Evolutionary conservation across 2,797 vertebrate genomes (phyloP), one percentile per base, ranked within the genome.

Genomic region (Myoxocephalus aenaeus): DNA sequence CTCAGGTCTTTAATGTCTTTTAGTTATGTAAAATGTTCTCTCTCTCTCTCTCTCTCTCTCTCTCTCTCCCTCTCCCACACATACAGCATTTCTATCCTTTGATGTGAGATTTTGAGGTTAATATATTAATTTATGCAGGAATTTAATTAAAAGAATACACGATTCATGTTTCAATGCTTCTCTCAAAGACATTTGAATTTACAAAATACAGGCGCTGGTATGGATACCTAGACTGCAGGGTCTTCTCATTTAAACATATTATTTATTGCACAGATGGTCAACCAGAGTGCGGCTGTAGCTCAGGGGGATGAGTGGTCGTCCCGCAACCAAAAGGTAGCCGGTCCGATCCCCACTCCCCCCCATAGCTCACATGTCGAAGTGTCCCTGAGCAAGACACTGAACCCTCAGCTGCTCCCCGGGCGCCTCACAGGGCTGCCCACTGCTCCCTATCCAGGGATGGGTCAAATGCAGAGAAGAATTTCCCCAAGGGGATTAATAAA

Each of bases 111-210:
- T 74, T 79, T 66, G 10, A 85, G 73, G 75, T 81, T 76, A 68
- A 82, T 58, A 77, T 83, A 50, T 79, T 86, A 78, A 88, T 84
- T 81, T 65, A 84, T 86, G 68, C 77, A 53, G 1, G 17, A 42
- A 59, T 82, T 65, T 70, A 74, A 86, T 80, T 80, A 70, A 78
- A 69, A 10, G 34, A 75, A 82, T 73, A 22, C 64, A 73, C 58
- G 65, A 83, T 71, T 77, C 58, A 68, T 67, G 18, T 46, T 72
- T 72, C 46, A 38, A 18, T 69, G 32, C 42, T 59, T 65, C 36
- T 67, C 62, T 67, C 9, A 51, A 66, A 67, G 61, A 10, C 82
- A 84, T 50, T 58, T n/a, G 2, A 25, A 46, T 73, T 56, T 13
- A 42, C 12, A 7, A 22, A 50, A 44, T 56, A 25, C 34, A 54